Evolutionary conservation across 2,888 invertebrate species (phyloP), one percentile per base, ranked within the genome.

Genomic region (Chorisops tibialis): DNA sequence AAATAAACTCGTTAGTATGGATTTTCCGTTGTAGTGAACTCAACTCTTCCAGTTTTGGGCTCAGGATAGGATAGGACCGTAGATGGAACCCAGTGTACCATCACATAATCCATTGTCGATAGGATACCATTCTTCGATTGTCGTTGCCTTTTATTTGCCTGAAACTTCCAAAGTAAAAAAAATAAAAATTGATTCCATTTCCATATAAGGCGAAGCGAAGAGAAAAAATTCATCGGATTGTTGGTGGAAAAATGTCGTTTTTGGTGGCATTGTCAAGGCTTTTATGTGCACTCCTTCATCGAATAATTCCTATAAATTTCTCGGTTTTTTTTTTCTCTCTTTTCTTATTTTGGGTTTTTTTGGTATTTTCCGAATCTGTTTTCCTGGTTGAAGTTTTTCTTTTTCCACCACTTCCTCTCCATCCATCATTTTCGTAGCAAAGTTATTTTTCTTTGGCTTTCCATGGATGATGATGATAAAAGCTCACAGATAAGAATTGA

Each of bases 401-500:
- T n/a, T n/a, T n/a, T n/a, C n/a, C n/a, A n/a, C n/a, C n/a, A n/a
- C n/a, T n/a, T n/a, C n/a, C n/a, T n/a, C n/a, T n/a, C n/a, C n/a
- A n/a, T n/a, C n/a, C n/a, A n/a, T n/a, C n/a, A n/a, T n/a, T n/a
- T n/a, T n/a, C n/a, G n/a, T n/a, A n/a, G n/a, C n/a, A n/a, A n/a
- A n/a, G n/a, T n/a, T n/a, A n/a, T n/a, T n/a, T n/a, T n/a, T n/a
- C 6, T 41, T 41, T 41, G n/a, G 2, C 16, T 41, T 41, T 16
- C 2, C 41, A n/a, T 41, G n/a, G n/a, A 14, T 16, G 49, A 49
- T 49, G n/a, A 47, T 47, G 49, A 49, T 49, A 49, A 49, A 5
- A 14, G 24, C 30, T 21, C 22, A 22, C n/a, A 41, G 41, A 54
- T 54, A 54, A 39, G 54, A 54, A 22, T 54, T 41, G 54, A 54